These are phyloP conservation scores for Chaetops frenatus DNA, from an alignment of 2,113 vertebrate genomes.

Conservation along the genomic window DNA sequence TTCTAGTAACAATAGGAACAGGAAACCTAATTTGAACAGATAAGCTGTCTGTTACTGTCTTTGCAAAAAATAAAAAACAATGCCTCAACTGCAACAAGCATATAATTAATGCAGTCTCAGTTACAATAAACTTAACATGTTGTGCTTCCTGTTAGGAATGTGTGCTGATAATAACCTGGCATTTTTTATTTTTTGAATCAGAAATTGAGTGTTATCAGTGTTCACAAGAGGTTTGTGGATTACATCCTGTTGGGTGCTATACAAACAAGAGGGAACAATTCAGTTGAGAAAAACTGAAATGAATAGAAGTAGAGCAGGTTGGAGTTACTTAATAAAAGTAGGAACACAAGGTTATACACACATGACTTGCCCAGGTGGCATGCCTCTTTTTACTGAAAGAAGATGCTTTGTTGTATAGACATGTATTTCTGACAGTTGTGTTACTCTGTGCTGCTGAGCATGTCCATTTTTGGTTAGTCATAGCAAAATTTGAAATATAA, in stretches of 20 bases:
- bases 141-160: background rate
- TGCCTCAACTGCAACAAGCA: background rate
- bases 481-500: background rate
- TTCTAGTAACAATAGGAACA: background rate
- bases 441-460: background rate
- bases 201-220: background rate
- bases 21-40: background rate
- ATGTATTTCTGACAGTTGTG: background rate
- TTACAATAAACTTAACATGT: background rate
- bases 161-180: background rate
- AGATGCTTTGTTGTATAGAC: background rate
- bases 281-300: background rate
- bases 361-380: accelerated
- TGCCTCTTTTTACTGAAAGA: background rate
- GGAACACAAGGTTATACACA: background rate
- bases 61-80: background rate
- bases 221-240: background rate
- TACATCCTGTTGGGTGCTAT: background rate
- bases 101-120: background rate
- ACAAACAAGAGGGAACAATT: background rate
- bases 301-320: background rate
- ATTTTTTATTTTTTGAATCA: background rate
- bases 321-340: background rate
- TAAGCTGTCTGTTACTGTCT: background rate
- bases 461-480: background rate